Base-by-base conservation (phyloP, 2,797 vertebrate genomes). In the Acipenser transmontanus region DNA sequence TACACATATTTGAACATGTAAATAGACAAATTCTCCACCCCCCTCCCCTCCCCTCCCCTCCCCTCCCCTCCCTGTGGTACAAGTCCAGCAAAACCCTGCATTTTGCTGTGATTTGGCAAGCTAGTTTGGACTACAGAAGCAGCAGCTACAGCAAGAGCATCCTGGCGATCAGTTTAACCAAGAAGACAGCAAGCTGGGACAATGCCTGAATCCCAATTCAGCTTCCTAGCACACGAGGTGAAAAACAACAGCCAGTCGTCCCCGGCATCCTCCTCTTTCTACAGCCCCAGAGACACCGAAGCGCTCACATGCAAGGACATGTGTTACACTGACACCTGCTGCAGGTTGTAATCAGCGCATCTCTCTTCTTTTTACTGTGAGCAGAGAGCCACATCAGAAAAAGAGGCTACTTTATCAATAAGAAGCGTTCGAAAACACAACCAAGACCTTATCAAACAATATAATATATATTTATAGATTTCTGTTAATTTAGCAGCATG, bases 111-210 rank as follows among this genome's bases (percentile, higher is more conserved):
- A 66, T 50, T 56, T 62, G 61, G 61, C 61, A 68, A 63, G 61
- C 52, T 17, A 34, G 61, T 56, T 9, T 61, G 48, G 20, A 51
- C 10, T 49, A 10, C 8, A 10, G 34, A 9, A 20, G 17, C 61
- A 62, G 50, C 51, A 2, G 20, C 20, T 2, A 34, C 20, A 50
- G 11, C 50, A 51, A 47, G 59, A 54, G 48, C 63, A 47, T 50
- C 49, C 8, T 57, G 65, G 14, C 59, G 52, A 63, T 60, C 9
- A 5, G 17, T 59, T 70, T 63, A 66, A 70, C 61, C 69, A 52
- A 17, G 63, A n/a, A 63, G 56, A 66, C n/a, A 63, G 57, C 62
- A 47, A 14, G 34, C 50, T 17, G 52, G 12, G 8, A 51, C n/a
- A 50, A 17, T 8, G n/a, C 47, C 9, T 20, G 34, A 47, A 56